Percentiles rank a stretch among this genome's conserved stretches.
Evolutionary conservation across 2,113 vertebrate genomes (phyloP).

Genomic region (Pleuronectes platessa): DNA sequence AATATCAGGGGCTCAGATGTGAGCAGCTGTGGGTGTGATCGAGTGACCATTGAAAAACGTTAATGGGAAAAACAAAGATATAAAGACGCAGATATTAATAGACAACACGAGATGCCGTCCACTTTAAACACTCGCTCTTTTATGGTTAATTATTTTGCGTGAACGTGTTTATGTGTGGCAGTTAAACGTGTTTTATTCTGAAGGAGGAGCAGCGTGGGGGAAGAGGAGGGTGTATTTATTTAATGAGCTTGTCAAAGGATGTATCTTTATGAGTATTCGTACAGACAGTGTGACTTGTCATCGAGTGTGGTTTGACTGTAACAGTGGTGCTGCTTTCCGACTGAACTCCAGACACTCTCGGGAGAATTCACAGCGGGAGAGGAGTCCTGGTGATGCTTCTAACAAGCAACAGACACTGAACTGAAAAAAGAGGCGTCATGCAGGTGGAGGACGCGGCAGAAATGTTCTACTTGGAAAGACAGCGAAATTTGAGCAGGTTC

Average conservation of each 20-base stretch:
- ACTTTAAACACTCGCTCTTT: conserved; percentile 10
- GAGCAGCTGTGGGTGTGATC: conserved; percentile 40
- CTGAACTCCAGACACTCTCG: too few relatives aligned
- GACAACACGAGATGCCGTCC: conserved; percentile 17
- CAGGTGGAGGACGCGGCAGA: too few relatives aligned
- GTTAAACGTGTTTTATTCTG: conserved; percentile 8
- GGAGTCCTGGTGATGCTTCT: too few relatives aligned
- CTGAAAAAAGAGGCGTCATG: too few relatives aligned
- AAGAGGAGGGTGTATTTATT: conserved; percentile 1
- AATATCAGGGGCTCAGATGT: conserved; percentile 52
- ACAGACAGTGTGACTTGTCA: neutral
- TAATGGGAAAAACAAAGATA: conserved; percentile 27
- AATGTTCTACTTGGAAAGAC: too few relatives aligned
- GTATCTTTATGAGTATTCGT: neutral
- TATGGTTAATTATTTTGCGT: conserved; percentile 27
- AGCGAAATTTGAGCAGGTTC: too few relatives aligned
- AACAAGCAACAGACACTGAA: too few relatives aligned
- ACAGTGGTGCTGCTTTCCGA: neutral
- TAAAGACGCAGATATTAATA: conserved; percentile 32
- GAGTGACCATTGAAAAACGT: conserved; percentile 51
- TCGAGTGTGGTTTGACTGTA: neutral
- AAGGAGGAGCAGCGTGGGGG: neutral
- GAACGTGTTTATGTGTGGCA: conserved; percentile 11
- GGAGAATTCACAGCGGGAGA: too few relatives aligned
- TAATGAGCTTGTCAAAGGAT: conserved; percentile 13